Conservation (phyloP, 1,140 invertebrate genomes). For the Ganaspis sp. region DNA sequence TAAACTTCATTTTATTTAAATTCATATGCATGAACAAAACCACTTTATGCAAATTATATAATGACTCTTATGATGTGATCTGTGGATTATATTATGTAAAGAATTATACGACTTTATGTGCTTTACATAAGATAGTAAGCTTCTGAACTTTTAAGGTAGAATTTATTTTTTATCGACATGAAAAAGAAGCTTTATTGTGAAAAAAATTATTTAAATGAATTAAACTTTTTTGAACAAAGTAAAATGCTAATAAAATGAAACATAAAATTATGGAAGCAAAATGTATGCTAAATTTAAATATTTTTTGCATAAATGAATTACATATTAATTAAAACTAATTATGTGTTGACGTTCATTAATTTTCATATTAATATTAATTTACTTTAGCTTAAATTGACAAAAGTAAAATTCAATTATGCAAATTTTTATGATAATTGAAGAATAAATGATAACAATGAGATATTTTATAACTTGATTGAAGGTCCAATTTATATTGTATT, state of each 20-base stretch:
- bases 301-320: no score
- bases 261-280: no score
- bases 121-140: conserved; percentile 43
- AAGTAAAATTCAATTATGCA: neutral
- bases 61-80: neutral
- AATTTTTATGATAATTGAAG: neutral
- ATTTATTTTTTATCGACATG: neutral
- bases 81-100: conserved; percentile 33
- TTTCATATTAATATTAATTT: no score
- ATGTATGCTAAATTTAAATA: no score
- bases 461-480: neutral
- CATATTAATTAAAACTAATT: no score
- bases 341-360: no score
- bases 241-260: no score
- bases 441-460: neutral
- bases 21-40: neutral
- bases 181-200: neutral
- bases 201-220: no score
- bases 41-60: neutral
- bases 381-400: neutral
- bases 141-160: neutral
- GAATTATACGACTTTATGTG: conserved; percentile 7
- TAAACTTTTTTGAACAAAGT: no score
- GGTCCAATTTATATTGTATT: neutral
- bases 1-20: neutral